Evolutionary conservation across 1,140 invertebrate species (phyloP).

Genomic region (Zaprionus gabonicus): DNA sequence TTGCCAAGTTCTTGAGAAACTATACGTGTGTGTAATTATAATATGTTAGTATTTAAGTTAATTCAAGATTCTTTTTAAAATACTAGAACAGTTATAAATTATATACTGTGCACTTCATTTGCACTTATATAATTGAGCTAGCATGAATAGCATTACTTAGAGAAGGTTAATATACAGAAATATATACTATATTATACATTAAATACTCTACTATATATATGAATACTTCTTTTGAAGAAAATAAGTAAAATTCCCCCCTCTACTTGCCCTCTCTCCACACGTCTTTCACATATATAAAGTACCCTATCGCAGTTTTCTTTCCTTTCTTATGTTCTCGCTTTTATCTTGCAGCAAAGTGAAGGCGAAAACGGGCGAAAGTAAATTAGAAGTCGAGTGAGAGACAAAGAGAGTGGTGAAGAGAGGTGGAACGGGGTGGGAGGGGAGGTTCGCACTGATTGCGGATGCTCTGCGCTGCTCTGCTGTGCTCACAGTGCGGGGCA

Average conservation of each 20-base stretch:
- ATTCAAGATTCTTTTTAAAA: too few relatives aligned
- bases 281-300: background rate
- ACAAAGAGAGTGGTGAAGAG: background rate
- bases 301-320: background rate
- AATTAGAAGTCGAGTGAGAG: constrained; percentile 64
- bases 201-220: too few relatives aligned
- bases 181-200: too few relatives aligned
- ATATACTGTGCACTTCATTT: too few relatives aligned
- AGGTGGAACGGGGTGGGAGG: constrained; percentile 2
- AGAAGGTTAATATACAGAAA: too few relatives aligned
- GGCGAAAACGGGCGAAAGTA: constrained; percentile 51
- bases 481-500: constrained; percentile 47
- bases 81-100: too few relatives aligned
- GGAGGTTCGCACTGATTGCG: constrained; percentile 32
- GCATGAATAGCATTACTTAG: too few relatives aligned
- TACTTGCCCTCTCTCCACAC: background rate
- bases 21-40: too few relatives aligned
- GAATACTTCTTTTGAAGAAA: too few relatives aligned
- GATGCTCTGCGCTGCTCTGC: constrained; percentile 17
- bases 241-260: background rate
- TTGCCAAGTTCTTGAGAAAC: too few relatives aligned
- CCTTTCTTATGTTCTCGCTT: background rate
- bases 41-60: too few relatives aligned
- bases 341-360: background rate
- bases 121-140: too few relatives aligned